Percentiles rank a stretch among this genome's conserved stretches.
These are phyloP conservation scores for Macquaria australasica DNA, from an alignment of 2,113 vertebrate genomes.

Conservation along the genomic window DNA sequence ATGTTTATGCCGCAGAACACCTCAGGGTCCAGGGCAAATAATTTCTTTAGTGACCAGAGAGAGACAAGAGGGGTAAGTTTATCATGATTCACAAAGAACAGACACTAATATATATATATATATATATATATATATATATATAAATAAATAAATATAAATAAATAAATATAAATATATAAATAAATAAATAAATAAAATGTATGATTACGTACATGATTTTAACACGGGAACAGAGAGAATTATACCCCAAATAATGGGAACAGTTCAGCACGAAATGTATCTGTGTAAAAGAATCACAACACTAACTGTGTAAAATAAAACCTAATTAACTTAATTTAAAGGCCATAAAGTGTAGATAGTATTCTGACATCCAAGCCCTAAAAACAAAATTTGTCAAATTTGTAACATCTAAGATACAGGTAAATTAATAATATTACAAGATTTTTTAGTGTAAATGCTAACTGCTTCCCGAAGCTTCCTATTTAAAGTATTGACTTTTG, in stretches of 20 bases:
- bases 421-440: not conserved
- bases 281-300: not conserved
- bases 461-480: not conserved
- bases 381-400: not conserved
- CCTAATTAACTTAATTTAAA: not conserved
- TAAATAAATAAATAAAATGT: not conserved
- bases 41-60: conserved; percentile 82
- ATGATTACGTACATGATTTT: conserved; percentile 9
- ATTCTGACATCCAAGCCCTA: not conserved
- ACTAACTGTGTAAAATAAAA: conserved; percentile 20
- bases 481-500: not conserved
- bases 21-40: conserved; percentile 84
- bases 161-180: too few relatives aligned
- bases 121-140: too few relatives aligned
- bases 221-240: conserved; percentile 11
- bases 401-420: not conserved
- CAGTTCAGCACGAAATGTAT: not conserved
- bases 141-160: too few relatives aligned
- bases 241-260: not conserved
- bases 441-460: not conserved
- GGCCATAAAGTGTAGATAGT: not conserved
- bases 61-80: conserved; percentile 75
- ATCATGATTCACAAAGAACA: conserved; percentile 60
- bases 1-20: conserved; percentile 82
- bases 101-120: conserved; percentile 46